Conservation (phyloP, 2,113 vertebrate species). For the Pteruthius melanotis region DNA sequence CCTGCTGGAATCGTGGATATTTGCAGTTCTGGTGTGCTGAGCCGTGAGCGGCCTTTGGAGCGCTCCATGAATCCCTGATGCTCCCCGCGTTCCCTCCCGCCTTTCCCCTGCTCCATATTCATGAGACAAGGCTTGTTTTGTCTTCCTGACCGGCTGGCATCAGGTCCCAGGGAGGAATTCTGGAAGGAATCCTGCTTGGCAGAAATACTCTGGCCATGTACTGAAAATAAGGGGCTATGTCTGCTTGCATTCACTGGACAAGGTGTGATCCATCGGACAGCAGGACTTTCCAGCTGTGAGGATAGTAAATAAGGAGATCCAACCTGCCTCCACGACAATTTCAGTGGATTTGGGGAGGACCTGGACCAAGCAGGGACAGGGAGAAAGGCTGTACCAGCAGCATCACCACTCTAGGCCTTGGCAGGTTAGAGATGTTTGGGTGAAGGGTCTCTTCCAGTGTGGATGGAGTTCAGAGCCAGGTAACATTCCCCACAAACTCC, state of each 20-base stretch:
- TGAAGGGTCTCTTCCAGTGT: background rate
- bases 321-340: background rate
- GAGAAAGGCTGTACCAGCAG: background rate
- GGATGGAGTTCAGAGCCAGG: background rate
- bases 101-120: background rate
- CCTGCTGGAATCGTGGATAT: background rate
- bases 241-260: background rate
- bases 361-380: background rate
- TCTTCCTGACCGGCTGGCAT: background rate
- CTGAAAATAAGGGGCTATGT: background rate
- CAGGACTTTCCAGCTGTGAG: background rate
- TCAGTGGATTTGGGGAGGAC: background rate
- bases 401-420: background rate
- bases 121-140: background rate
- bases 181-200: background rate
- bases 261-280: background rate
- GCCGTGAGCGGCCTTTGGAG: accelerated
- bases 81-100: background rate
- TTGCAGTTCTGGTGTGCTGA: background rate
- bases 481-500: background rate
- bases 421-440: background rate
- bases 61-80: background rate
- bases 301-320: background rate
- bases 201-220: accelerated
- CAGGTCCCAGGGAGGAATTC: background rate